Percentiles rank a stretch among this genome's conserved stretches.
phyloP scores from a whole-genome alignment of 2,113 vertebrate genomes.

The Gymnobelideus leadbeateri region DNA sequence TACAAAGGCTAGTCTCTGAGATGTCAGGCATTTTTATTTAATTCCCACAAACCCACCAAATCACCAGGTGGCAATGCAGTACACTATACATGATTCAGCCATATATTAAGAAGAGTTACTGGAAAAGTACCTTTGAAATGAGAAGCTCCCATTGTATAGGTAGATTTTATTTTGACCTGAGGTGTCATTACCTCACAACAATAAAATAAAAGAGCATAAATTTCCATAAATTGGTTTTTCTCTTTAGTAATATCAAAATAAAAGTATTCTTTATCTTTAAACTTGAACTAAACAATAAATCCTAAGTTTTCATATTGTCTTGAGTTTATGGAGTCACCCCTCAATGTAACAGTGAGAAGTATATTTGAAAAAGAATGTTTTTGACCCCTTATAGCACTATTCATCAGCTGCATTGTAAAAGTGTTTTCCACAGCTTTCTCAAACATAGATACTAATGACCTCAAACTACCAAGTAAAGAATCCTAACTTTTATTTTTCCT shows the following conservation, averaged over 20 bases:
- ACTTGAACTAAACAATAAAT: background rate
- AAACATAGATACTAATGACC: constrained; percentile 37
- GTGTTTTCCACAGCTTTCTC: constrained; percentile 18
- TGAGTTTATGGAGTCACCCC: constrained; percentile 7
- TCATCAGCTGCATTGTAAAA: constrained; percentile 52
- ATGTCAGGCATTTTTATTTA: background rate
- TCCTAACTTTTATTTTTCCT: constrained; percentile 74
- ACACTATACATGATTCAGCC: constrained; percentile 21
- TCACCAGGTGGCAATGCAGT: constrained; percentile 68
- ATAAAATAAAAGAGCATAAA: constrained; percentile 56
- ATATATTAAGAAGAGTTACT: background rate
- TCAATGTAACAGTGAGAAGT: constrained; percentile 18
- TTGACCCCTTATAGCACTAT: constrained; percentile 31
- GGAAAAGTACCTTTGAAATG: background rate
- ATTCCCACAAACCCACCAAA: constrained; percentile 47
- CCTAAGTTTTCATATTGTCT: constrained; percentile 21
- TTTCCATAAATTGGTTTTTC: constrained; percentile 45
- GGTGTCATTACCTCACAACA: constrained; percentile 18
- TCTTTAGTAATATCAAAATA: constrained; percentile 11
- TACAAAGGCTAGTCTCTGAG: background rate
- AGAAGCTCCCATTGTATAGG: constrained; percentile 24
- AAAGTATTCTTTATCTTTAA: constrained; percentile 52
- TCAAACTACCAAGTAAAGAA: constrained; percentile 37
- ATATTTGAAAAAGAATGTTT: background rate
- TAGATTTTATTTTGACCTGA: constrained; percentile 23